phyloP scores from a whole-genome alignment of 2,888 invertebrate genomes.

The Cryptosula pallasiana region DNA sequence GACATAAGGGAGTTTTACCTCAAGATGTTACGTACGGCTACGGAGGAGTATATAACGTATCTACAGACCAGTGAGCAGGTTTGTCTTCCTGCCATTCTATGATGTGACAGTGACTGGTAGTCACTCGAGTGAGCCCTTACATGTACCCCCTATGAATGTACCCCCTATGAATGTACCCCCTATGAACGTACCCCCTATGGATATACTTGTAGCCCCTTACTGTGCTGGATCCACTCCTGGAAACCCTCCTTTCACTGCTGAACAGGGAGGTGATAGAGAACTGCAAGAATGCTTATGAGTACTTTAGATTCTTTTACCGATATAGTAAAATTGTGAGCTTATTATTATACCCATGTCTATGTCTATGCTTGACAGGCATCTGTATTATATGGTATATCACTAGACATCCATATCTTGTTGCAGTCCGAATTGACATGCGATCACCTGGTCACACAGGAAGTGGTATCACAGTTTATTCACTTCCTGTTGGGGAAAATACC shows the following conservation, averaged over 20 bases:
- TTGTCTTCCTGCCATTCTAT: too few relatives aligned
- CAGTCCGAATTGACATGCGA: constrained; percentile 39
- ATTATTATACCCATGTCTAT: neutral
- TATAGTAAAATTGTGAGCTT: constrained; percentile 51
- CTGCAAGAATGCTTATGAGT: constrained; percentile 53
- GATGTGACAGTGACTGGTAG: too few relatives aligned
- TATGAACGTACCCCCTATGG: too few relatives aligned
- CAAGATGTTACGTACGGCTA: constrained; percentile 43
- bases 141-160: too few relatives aligned
- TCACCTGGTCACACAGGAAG: constrained; percentile 52
- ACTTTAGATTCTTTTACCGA: constrained; percentile 51
- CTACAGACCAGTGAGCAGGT: constrained; percentile 41
- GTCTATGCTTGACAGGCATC: too few relatives aligned
- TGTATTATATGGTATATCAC: neutral
- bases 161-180: too few relatives aligned
- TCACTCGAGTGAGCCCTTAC: too few relatives aligned
- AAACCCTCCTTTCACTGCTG: constrained; percentile 46
- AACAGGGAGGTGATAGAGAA: constrained; percentile 54
- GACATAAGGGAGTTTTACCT: constrained; percentile 52
- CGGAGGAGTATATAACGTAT: constrained; percentile 40
- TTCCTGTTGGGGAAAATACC: constrained; percentile 50
- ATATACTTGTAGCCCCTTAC: constrained; percentile 37
- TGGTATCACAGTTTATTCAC: constrained; percentile 49
- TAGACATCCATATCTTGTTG: neutral
- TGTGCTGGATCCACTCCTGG: constrained; percentile 44